Percentiles rank a stretch among this genome's conserved stretches.
Conservation (phyloP, 2,888 invertebrate genomes). For the Oasisia sp. region DNA sequence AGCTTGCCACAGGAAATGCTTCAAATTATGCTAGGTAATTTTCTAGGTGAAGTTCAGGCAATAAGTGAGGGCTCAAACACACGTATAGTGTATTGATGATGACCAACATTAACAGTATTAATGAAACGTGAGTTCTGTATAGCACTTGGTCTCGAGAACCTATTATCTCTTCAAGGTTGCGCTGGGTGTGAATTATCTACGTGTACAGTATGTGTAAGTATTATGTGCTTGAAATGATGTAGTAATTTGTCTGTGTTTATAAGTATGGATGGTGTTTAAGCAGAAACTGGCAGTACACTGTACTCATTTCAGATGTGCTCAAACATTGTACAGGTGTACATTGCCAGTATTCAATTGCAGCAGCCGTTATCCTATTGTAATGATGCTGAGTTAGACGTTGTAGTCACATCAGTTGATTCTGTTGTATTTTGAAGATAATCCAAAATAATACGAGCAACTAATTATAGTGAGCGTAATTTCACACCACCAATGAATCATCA, state of each 20-base stretch:
- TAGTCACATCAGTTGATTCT: neutral
- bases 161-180: neutral
- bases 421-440: neutral
- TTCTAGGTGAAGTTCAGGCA: neutral
- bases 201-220: neutral
- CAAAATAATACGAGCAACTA: neutral
- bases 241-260: neutral
- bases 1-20: neutral
- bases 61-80: neutral
- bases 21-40: neutral
- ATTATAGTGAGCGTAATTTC: neutral
- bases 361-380: neutral
- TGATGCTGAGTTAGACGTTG: neutral
- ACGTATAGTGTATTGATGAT: neutral
- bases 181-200: neutral
- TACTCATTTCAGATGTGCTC: too few relatives aligned
- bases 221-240: neutral
- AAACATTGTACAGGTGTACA: too few relatives aligned
- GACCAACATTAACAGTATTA: neutral
- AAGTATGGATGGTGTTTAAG: too few relatives aligned
- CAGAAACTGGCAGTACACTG: too few relatives aligned
- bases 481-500: neutral
- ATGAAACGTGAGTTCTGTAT: neutral
- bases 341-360: too few relatives aligned
- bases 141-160: neutral